Base-by-base conservation (phyloP, 1,140 invertebrate species). In the Zaprionus ghesquierei region DNA sequence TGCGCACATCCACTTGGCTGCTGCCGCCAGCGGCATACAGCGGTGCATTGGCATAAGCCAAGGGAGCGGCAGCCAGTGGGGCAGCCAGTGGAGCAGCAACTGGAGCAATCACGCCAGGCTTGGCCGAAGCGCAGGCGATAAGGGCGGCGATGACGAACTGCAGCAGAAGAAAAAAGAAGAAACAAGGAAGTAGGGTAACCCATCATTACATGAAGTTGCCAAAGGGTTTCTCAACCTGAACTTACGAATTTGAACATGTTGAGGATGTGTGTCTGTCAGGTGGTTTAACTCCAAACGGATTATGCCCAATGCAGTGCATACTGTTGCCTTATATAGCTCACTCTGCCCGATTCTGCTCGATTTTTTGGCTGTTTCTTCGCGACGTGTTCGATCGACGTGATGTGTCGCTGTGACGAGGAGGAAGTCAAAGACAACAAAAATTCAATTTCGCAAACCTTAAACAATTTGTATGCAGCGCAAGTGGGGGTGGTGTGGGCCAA, bases 191-290 rank as follows among this genome's bases (percentile, higher is more conserved):
- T n/a, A 10, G 20, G 8, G 13, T 23, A 29, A 29, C 6, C 6
- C n/a, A 23, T 27, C 5, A 23, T 4, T 12, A 25, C 3, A 5
- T 33, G 25, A 0, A 27, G 23, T 15, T 25, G 22, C n/a, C 13
- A 9, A 46, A 8, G 9, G 20, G 13, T 23, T 15, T n/a, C 25
- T 18, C 41, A 0, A 9, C 0, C n/a, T 31, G 3, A 54, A 84
- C 90, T 90, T 89, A 91, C 90, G 74, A 91, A 80, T 81, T 90
- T 90, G 76, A 63, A 91, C 90, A 91, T 91, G 63, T 91, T 91
- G 64, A 54, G 50, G 66, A 41, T 41, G 55, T 41, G 55, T 51
- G 50, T 74, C 44, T 63, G 54, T 63, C 6, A 15, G 51, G 66
- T 77, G 56, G 51, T 49, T 78, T 55, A 41, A 55, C 53, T 71